Base-by-base conservation (phyloP, 2,888 invertebrate species). In the Drepanosiphum platanoidis region DNA sequence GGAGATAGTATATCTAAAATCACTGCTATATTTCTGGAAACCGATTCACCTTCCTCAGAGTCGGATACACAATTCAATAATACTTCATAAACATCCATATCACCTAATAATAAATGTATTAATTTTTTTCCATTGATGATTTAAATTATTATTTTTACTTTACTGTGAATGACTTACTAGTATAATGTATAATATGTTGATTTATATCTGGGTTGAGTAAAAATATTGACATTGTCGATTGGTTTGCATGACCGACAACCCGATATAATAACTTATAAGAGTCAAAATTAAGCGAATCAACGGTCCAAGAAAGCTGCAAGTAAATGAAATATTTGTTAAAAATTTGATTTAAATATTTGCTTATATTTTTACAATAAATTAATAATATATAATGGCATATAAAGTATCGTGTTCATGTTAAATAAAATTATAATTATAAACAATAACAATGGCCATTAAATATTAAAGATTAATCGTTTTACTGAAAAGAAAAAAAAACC, bases 31-130 rank as follows among this genome's bases (percentile, higher is more conserved):
- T 87, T 88, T 75, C 88, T 87, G 13, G 88, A 87, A 18, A 88
- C 87, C 42, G 88, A 87, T 52, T 87, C 87, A 8, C 90, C 89
- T 79, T 89, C 88, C 7, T 88, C 88, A n/a, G 88, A 61, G 11
- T 87, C 87, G 66, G 88, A 88, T 77, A 87, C 88, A 11, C 88
- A 89, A 46, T 87, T 86, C 36, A 90, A 87, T 78, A 88, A 87
- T 27, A 90, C 89, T 87, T 89, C 89, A 87, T 90, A 84, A 52
- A 84, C 75, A 52, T 84, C 83, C 22, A 77, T 58, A n/a, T 74
- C 34, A 68, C 42, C 83, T 84, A 11, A 83, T n/a, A n/a, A n/a
- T n/a, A n/a, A n/a, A n/a, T n/a, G n/a, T n/a, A n/a, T n/a, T n/a
- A 39, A 52, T 68, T 52, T 66, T 32, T 66, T 66, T 27, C 32